Percentiles rank a stretch among this genome's conserved stretches.
phyloP scores from a whole-genome alignment of 2,113 vertebrate genomes.

The Physeter macrocephalus region DNA sequence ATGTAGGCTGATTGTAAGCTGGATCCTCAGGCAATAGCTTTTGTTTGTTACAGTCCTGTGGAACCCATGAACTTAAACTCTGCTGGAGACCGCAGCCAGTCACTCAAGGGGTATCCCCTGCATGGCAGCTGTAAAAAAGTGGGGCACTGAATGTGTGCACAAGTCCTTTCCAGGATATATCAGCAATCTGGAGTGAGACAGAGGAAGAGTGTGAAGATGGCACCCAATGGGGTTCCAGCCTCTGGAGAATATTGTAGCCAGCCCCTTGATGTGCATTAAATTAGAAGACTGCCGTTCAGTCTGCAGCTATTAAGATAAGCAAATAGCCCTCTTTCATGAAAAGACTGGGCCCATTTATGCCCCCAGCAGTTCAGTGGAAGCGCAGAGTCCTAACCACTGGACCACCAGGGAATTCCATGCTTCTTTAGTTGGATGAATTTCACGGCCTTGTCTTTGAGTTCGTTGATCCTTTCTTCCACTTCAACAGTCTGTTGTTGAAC shows the following conservation, averaged over 20 bases:
- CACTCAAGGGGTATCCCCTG: neutral
- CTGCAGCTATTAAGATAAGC: neutral
- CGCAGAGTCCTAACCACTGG: no score
- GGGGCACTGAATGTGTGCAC: neutral
- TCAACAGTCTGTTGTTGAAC: no score
- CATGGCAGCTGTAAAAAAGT: neutral
- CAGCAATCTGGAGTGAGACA: neutral
- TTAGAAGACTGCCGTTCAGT: neutral
- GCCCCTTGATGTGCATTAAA: neutral
- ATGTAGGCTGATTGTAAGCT: neutral
- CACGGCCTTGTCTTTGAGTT: no score
- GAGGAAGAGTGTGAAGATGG: neutral
- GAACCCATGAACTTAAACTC: neutral
- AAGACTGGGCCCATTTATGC: neutral
- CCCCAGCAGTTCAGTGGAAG: no score
- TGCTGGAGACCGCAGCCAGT: neutral
- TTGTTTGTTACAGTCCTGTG: neutral
- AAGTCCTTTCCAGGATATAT: neutral
- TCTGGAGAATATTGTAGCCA: neutral
- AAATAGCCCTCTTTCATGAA: neutral
- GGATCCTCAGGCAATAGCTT: neutral
- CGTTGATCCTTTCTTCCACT: no score
- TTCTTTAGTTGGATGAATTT: no score
- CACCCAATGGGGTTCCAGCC: neutral
- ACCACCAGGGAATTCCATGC: no score